phyloP scores from a whole-genome alignment of 37 sponge, comb jelly and placozoan species.

The Beroe ovata region DNA sequence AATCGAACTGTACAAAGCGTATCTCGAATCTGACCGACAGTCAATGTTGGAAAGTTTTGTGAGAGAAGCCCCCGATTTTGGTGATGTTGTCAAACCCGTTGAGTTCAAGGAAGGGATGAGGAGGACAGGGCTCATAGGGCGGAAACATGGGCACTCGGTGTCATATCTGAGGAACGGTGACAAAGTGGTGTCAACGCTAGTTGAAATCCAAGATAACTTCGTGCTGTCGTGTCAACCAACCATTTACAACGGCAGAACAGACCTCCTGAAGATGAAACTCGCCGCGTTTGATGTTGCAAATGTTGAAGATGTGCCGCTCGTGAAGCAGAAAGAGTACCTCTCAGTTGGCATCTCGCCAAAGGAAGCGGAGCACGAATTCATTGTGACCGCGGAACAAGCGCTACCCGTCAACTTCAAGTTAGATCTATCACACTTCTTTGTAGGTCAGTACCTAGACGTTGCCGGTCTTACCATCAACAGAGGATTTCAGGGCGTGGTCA shows the following conservation, averaged over 20 bases:
- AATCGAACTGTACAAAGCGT: neutral
- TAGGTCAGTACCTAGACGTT: slow-evolving; percentile 38
- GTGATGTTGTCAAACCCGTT: neutral
- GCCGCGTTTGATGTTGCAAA: slow-evolving; percentile 12
- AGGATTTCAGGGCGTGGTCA: slow-evolving; percentile 49
- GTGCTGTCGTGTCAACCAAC: slow-evolving; percentile 7
- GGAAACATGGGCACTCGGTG: slow-evolving; percentile 10
- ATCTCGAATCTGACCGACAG: neutral
- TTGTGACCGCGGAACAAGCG: slow-evolving; percentile 17
- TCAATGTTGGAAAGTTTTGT: neutral
- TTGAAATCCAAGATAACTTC: slow-evolving; percentile 39
- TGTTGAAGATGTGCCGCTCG: slow-evolving; percentile 21
- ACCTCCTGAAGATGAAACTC: slow-evolving; percentile 8
- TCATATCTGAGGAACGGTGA: slow-evolving; percentile 34
- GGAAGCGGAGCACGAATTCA: slow-evolving; percentile 15
- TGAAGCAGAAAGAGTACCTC: slow-evolving; percentile 30
- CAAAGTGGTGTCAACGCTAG: neutral
- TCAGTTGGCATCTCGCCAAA: slow-evolving; percentile 23
- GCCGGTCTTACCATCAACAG: neutral
- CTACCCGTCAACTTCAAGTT: slow-evolving; percentile 41
- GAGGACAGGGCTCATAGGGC: slow-evolving; percentile 17
- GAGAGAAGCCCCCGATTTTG: neutral
- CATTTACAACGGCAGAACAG: neutral
- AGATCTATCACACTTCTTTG: slow-evolving; percentile 46
- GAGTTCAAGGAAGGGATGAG: slow-evolving; percentile 37